phyloP scores from a whole-genome alignment of 2,888 invertebrate genomes.

The Branchipolynoe longqiensis region DNA sequence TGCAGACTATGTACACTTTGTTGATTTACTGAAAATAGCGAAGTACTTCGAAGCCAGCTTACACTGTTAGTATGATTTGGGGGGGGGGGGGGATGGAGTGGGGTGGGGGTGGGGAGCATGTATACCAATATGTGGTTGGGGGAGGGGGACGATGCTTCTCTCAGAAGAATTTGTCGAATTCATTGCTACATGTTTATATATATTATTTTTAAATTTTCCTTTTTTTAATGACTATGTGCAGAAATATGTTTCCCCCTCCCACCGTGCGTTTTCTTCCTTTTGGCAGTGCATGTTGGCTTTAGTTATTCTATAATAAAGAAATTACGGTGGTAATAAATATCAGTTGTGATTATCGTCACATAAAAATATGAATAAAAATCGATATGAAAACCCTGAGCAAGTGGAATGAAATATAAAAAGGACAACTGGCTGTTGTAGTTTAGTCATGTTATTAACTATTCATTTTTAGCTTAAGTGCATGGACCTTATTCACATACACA shows the following conservation, averaged over 20 bases:
- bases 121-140: neutral
- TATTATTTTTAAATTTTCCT: neutral
- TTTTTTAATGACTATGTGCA: neutral
- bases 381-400: no score
- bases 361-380: neutral
- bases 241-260: neutral
- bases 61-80: neutral
- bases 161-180: neutral
- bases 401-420: no score
- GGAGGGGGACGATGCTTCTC: no score
- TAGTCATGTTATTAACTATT: neutral
- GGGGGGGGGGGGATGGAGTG: no score
- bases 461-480: neutral
- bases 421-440: no score
- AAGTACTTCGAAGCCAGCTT: neutral
- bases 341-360: neutral
- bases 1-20: neutral
- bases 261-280: no score
- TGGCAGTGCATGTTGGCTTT: neutral
- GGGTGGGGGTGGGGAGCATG: neutral
- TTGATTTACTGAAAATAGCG: neutral
- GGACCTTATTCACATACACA: neutral
- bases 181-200: neutral
- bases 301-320: neutral
- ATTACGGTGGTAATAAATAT: neutral